Evolutionary conservation across 2,113 vertebrate species (phyloP).

Genomic region (Butorides virescens): DNA sequence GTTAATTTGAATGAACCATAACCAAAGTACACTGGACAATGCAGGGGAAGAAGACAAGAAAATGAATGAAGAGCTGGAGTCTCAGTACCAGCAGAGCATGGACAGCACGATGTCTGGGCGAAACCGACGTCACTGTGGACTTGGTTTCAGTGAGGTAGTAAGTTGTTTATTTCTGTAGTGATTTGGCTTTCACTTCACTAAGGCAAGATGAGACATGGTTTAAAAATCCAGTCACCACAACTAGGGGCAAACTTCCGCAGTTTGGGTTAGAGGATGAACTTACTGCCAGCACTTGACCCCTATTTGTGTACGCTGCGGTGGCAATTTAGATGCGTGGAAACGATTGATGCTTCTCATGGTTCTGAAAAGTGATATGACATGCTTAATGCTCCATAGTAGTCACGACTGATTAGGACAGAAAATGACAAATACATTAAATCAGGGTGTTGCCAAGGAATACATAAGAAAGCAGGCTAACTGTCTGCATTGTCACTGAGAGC

Average conservation of each 20-base stretch:
- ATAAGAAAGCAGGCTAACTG: neutral
- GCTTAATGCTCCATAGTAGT: neutral
- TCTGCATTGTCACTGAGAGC: neutral
- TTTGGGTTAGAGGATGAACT: neutral
- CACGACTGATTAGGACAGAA: neutral
- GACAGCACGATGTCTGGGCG: conserved; percentile 92
- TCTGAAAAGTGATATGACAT: neutral
- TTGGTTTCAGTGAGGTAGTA: conserved; percentile 93
- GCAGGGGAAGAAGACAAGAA: conserved; percentile 90
- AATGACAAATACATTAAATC: neutral
- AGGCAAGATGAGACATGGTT: neutral
- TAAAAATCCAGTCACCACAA: neutral
- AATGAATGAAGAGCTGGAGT: conserved; percentile 90
- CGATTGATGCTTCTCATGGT: neutral
- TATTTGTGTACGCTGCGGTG: neutral
- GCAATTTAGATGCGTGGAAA: neutral
- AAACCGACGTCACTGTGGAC: conserved; percentile 91
- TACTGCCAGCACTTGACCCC: neutral
- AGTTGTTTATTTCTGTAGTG: neutral
- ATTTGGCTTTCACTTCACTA: neutral
- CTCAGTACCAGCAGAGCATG: conserved; percentile 93
- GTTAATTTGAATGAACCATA: conserved; percentile 78
- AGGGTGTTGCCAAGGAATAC: neutral
- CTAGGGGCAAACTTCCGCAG: neutral
- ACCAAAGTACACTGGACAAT: conserved; percentile 75